Evolutionary conservation across 2,113 vertebrate species (phyloP), one percentile per base, ranked within the genome.

Genomic region (Oenanthe oenanthe): DNA sequence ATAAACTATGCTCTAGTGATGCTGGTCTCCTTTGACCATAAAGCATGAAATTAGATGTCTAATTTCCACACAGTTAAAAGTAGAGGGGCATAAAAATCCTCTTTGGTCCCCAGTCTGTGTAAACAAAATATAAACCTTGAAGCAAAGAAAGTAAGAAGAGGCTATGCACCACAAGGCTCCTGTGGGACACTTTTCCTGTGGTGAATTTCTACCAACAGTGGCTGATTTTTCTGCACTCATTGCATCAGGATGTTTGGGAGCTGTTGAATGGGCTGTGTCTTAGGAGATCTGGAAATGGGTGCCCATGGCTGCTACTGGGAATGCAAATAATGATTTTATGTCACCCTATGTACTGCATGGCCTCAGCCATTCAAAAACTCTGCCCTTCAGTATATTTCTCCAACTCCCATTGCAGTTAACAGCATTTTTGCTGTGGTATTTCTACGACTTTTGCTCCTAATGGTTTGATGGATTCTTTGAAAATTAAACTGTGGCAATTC

Each of bases 31-130:
- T 96, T 96, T 96, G 95, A 96, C 90, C 75, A 88, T 57, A 73
- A 42, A 82, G 90, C 93, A 94, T 93, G 92, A 96, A 96, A 96
- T 96, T 96, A 93, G 62, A 82, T 34, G 66, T 76, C 88, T 95
- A 85, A 92, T 94, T 95, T 96, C 66, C 62, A 88, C 85, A 45
- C 20, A 70, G 85, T 88, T 92, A 90, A 92, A 96, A 94, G 76
- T 82, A 92, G 58, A n/a, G 58, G 43, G 47, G 26, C 31, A 82
- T 48, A 76, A 92, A 95, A 92, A 77, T 47, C 78, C 38, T 89
- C 57, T 92, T 89, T 75, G 29, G 81, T 89, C 66, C 50, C n/a
- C 19, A 61, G 48, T 65, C 79, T 86, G 34, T 54, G 62, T 88
- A 94, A 96, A 96, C n/a, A 79, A 73, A 94, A 65, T 53, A 36